Percentiles rank a stretch among this genome's conserved stretches.
phyloP scores from a whole-genome alignment of 2,888 invertebrate species.

The Lepidocyrtoides sp. region DNA sequence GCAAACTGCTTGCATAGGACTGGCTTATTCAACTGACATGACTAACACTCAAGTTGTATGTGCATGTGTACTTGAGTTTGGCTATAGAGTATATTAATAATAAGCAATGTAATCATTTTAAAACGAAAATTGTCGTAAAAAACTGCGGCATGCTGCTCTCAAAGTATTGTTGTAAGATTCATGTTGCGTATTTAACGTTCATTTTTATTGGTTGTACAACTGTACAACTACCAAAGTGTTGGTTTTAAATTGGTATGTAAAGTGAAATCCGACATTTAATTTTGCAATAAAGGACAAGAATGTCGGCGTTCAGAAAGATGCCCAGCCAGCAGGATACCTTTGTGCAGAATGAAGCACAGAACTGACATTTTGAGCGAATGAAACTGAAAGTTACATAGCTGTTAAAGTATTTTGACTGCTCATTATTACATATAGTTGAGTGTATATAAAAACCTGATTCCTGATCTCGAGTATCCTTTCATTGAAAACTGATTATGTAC shows the following conservation, averaged over 20 bases:
- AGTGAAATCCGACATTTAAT: conserved; percentile 28
- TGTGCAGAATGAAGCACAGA: not conserved
- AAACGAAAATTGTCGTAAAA: conserved; percentile 40
- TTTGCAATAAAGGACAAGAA: conserved; percentile 52
- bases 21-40: no score
- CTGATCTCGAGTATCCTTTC: no score
- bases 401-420: conserved; percentile 28
- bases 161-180: conserved; percentile 53
- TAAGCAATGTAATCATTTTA: no score
- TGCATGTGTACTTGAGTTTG: not conserved
- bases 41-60: no score
- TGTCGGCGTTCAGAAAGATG: conserved; percentile 58
- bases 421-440: not conserved
- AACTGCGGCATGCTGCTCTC: conserved; percentile 50
- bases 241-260: not conserved
- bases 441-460: not conserved
- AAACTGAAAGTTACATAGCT: conserved; percentile 31
- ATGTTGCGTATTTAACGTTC: conserved; percentile 60
- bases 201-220: conserved; percentile 40
- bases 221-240: not conserved
- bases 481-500: no score
- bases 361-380: conserved; percentile 11
- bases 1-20: not conserved
- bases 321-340: conserved; percentile 63
- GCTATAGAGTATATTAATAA: no score